Evolutionary conservation across 2,888 invertebrate species (phyloP).

Genomic region (Diloba caeruleocephala): DNA sequence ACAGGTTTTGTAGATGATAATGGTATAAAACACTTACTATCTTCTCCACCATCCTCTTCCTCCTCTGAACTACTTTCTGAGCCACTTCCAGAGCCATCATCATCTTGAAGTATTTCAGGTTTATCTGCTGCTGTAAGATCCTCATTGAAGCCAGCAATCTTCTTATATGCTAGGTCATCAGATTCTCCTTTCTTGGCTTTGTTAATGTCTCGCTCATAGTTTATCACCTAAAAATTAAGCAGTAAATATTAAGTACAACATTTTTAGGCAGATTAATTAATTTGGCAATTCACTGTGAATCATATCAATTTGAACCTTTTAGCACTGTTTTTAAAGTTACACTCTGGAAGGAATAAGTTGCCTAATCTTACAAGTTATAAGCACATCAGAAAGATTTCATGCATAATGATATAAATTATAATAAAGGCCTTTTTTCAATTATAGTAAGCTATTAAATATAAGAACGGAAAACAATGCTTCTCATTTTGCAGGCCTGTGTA

Average conservation of each 20-base stretch:
- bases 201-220: conserved; percentile 95
- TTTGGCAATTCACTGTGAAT: too few relatives aligned
- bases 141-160: conserved; percentile 94
- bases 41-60: conserved; percentile 68
- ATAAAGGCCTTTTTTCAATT: too few relatives aligned
- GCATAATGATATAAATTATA: too few relatives aligned
- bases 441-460: too few relatives aligned
- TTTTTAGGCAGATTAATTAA: too few relatives aligned
- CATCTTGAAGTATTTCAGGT: conserved; percentile 90
- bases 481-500: neutral
- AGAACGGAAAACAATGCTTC: too few relatives aligned
- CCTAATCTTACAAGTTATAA: too few relatives aligned
- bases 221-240: conserved; percentile 90
- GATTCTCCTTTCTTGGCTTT: conserved; percentile 93
- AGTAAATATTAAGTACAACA: neutral
- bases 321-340: too few relatives aligned
- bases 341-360: too few relatives aligned
- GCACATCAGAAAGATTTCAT: too few relatives aligned
- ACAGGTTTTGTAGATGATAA: neutral
- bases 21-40: conserved; percentile 45
- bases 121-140: conserved; percentile 92
- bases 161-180: conserved; percentile 94
- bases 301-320: too few relatives aligned
- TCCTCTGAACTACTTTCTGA: conserved; percentile 71
- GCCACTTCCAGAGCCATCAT: conserved; percentile 71